Base-by-base conservation (phyloP, 1,140 invertebrate genomes). In the Drosophila erecta region DNA sequence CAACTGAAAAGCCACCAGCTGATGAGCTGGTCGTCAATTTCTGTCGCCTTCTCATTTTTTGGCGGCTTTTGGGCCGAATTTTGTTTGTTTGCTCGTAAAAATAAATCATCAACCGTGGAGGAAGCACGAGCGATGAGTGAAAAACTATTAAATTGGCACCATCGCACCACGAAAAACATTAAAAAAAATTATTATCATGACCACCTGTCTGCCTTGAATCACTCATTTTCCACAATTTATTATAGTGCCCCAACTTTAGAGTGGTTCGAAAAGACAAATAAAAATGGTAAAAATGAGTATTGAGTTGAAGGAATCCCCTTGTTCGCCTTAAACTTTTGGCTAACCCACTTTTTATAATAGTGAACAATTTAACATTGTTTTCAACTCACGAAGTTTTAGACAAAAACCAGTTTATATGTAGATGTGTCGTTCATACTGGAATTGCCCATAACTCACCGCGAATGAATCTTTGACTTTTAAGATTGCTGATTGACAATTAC, bases 11-110 rank as follows among this genome's bases (percentile, higher is more conserved):
- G 20, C 40, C 38, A 50, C 40, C 70, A 64, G 72, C 71, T 75
- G 70, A 44, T 35, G 56, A 37, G 41, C 57, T 33, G 41, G 51
- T 41, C 50, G 17, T 62, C 64, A 62, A 43, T 51, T 67, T 50
- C 58, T 49, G 20, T 41, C 47, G 35, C 62, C 30, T 33, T 33
- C 41, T 40, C 50, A 55, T 49, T 35, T 70, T 44, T 54, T 57
- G 35, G 46, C 54, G 71, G 71, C 55, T 75, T 79, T 72, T 24
- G 22, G n/a, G 46, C 55, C 40, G 51, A 79, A 55, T 79, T 59
- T 78, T 54, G 57, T 62, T 55, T 73, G 74, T 55, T 49, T 69
- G 53, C 66, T 62, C 73, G 67, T 81, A 76, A 81, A 81, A 69
- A 77, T 81, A 81, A 76, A 72, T 76, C 65, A 71, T 71, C 59